Evolutionary conservation across 2,113 vertebrate species (phyloP), one percentile per base, ranked within the genome.

Genomic region (Eulacestoma nigropectus): DNA sequence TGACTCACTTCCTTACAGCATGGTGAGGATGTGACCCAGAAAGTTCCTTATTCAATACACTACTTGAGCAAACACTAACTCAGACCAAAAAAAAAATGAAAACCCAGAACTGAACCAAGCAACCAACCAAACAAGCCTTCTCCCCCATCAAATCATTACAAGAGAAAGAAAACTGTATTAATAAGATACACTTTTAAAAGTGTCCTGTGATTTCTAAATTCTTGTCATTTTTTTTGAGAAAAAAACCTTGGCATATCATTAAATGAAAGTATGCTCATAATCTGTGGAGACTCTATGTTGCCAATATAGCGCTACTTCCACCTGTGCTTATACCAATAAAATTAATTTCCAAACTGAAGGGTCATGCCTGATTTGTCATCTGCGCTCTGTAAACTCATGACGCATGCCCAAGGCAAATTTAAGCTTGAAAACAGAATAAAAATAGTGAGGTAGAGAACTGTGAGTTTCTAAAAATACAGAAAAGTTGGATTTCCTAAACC

Each of bases 311-410:
- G 3, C 64, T 91, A 64, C 22, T 75, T 91, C 74, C 53, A 87
- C 57, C 74, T 84, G 49, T 80, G 30, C 44, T 69, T 83, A 62
- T 85, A 41, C 13, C 35, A 84, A 29, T 84, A 78, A 79, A 68
- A 80, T 56, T 89, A 75, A 91, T 84, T 96, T 89, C 65, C 37
- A 35, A 82, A 79, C 23, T 65, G n/a, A 94, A 92, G 91, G 46
- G 53, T 87, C 29, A 68, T 81, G 25, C 75, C 67, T 5, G 4
- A 50, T 94, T 93, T 92, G 50, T 93, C 69, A 37, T 83, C 50
- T 90, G 37, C 15, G 1, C 73, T 88, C 50, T 77, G 13, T 74
- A 76, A 50, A 78, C 13, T 68, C 35, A 72, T 78, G 68, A 63
- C 33, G 52, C 39, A 56, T 41, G 30, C 44, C 56, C 19, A 78